Evolutionary conservation across 1,140 invertebrate species (phyloP).

Genomic region (Drosophila bocqueti): DNA sequence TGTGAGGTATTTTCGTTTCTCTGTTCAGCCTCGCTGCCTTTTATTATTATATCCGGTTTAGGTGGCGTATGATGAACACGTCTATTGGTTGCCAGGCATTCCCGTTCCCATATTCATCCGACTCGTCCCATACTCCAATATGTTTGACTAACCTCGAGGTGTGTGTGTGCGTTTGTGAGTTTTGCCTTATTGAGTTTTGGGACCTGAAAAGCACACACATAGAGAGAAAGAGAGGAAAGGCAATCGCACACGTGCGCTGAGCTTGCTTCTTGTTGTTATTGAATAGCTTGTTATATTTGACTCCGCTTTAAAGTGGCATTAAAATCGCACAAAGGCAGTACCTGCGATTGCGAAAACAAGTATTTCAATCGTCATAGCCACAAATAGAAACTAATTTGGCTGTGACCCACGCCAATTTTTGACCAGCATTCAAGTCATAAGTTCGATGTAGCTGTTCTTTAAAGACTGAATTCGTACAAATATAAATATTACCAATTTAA

Average conservation of each 20-base stretch:
- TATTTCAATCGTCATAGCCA: slow-evolving; percentile 40
- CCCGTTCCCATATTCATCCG: slow-evolving; percentile 1
- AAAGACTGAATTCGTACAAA: not conserved
- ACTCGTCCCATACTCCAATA: not conserved
- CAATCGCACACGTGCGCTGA: slow-evolving; percentile 19
- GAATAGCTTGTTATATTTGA: slow-evolving; percentile 59
- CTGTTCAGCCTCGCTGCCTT: slow-evolving; percentile 39
- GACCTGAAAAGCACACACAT: slow-evolving; percentile 27
- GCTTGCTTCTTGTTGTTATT: slow-evolving; percentile 5
- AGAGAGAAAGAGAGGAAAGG: not conserved
- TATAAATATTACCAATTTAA: not conserved
- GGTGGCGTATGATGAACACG: slow-evolving; percentile 74
- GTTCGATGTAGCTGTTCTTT: not conserved
- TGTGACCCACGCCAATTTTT: too few relatives aligned
- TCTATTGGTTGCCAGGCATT: slow-evolving; percentile 68
- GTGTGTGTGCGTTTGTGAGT: slow-evolving; percentile 23
- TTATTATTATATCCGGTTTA: slow-evolving; percentile 80
- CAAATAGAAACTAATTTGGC: slow-evolving; percentile 32
- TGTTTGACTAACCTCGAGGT: slow-evolving; percentile 50
- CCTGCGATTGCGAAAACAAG: slow-evolving; percentile 30
- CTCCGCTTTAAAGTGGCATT: slow-evolving; percentile 44
- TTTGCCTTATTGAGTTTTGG: slow-evolving; percentile 62
- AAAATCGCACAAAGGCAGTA: slow-evolving; percentile 28
- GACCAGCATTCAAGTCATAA: not conserved
- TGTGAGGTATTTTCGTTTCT: slow-evolving; percentile 23